Percentiles rank a stretch among this genome's conserved stretches.
Conservation (phyloP, 2,888 invertebrate species). For the Orthosia cruda region DNA sequence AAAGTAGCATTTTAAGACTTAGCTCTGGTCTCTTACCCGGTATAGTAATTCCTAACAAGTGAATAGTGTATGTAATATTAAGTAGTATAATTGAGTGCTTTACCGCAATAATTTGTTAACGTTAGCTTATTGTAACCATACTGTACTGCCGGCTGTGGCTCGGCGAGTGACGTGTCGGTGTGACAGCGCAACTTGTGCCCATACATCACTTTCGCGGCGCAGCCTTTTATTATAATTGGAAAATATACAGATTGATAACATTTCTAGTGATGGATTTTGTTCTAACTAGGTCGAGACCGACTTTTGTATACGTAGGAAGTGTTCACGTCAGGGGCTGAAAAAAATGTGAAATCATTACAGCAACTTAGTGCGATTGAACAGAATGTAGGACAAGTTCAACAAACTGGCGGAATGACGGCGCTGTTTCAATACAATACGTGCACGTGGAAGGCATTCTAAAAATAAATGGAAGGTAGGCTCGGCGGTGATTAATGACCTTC, state of each 20-base stretch:
- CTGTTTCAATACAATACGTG: constrained; percentile 32
- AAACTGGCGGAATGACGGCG: constrained; percentile 44
- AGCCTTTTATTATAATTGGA: constrained; percentile 34
- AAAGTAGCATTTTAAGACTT: not conserved
- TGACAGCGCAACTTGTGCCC: not conserved
- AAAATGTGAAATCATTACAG: not conserved
- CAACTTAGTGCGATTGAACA: constrained; percentile 5
- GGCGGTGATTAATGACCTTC: constrained; percentile 50
- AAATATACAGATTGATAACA: constrained; percentile 18
- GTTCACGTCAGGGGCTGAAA: not conserved
- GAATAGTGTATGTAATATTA: constrained; percentile 29
- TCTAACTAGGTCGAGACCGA: constrained; percentile 5
- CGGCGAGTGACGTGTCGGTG: not conserved
- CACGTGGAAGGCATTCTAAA: constrained; percentile 35
- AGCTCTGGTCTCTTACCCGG: too few species aligned
- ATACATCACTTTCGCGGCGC: constrained; percentile 29
- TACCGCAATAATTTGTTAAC: constrained; percentile 54
- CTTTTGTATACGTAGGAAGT: not conserved
- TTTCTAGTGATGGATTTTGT: constrained; percentile 25
- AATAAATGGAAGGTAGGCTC: constrained; percentile 47
- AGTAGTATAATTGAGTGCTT: constrained; percentile 59
- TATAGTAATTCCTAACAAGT: not conserved
- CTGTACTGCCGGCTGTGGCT: not conserved
- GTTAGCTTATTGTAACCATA: constrained; percentile 20
- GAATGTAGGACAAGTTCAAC: constrained; percentile 35